These are phyloP conservation scores for Vimba vimba DNA, from an alignment of 2,113 vertebrate genomes.

Conservation along the genomic window DNA sequence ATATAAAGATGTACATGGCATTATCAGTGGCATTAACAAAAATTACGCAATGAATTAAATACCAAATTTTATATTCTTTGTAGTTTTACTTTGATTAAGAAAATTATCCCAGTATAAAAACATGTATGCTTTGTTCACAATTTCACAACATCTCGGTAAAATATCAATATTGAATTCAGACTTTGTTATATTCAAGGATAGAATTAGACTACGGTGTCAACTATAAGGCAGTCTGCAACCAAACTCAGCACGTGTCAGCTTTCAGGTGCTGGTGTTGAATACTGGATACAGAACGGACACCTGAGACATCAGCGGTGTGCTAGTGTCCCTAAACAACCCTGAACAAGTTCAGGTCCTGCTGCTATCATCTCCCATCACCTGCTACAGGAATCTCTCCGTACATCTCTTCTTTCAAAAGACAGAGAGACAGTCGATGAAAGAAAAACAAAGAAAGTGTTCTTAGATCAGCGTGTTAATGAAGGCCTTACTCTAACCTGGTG, in stretches of 20 bases:
- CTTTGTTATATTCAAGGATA: constrained; percentile 2
- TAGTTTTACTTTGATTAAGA: neutral
- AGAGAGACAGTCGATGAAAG: neutral
- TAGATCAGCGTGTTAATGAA: constrained; percentile 46
- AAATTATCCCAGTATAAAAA: neutral
- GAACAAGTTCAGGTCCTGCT: constrained; percentile 39
- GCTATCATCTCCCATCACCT: constrained; percentile 46
- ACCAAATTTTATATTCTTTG: neutral
- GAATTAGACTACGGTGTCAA: constrained; percentile 35
- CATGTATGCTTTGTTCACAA: neutral
- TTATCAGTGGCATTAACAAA: neutral
- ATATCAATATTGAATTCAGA: neutral
- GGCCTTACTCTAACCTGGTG: constrained; percentile 52
- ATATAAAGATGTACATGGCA: neutral
- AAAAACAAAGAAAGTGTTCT: neutral
- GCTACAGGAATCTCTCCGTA: constrained; percentile 19
- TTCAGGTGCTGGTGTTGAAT: constrained; percentile 48
- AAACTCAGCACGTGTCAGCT: constrained; percentile 48
- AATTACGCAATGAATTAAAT: neutral
- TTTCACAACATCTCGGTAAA: neutral
- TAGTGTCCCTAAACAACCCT: constrained; percentile 50
- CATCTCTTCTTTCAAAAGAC: constrained; percentile 43
- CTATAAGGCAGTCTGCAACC: constrained; percentile 28
- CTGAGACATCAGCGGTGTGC: constrained; percentile 47
- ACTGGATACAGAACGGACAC: constrained; percentile 40